These are phyloP conservation scores for Melanotaenia maccullochi DNA, from an alignment of 2,797 vertebrate genomes.

Conservation along the genomic window DNA sequence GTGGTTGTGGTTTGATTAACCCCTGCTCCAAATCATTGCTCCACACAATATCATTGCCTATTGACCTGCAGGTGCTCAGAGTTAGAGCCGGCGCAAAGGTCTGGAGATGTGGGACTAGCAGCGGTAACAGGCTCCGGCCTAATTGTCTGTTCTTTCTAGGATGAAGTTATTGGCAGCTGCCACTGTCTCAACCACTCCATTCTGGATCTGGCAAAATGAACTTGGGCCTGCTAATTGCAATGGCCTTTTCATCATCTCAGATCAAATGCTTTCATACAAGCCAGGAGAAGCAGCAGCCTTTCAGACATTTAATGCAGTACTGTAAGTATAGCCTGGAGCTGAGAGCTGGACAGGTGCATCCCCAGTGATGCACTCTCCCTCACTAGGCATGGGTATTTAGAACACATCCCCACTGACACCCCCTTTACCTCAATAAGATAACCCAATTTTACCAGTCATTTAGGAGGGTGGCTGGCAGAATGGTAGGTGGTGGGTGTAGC, in stretches of 20 bases:
- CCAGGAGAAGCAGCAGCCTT: constrained; percentile 75
- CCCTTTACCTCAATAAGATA: constrained; percentile 85
- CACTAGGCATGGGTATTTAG: constrained; percentile 83
- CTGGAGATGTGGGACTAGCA: constrained; percentile 83
- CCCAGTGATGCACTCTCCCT: constrained; percentile 66
- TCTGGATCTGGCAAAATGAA: constrained; percentile 86
- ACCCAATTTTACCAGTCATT: constrained; percentile 87
- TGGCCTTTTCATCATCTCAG: constrained; percentile 97
- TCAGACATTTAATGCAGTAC: constrained; percentile 86
- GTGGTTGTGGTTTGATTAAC: constrained; percentile 84
- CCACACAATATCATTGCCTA: constrained; percentile 82
- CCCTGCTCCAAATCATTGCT: constrained; percentile 78
- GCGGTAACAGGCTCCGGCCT: constrained; percentile 84
- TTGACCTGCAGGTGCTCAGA: constrained; percentile 86
- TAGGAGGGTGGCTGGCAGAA: constrained; percentile 83
- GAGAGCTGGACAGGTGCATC: constrained; percentile 56
- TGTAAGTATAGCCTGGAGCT: constrained; percentile 57
- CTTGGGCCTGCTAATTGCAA: constrained; percentile 91
- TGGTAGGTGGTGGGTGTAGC: constrained; percentile 55
- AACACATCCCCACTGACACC: constrained; percentile 83
- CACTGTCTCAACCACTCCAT: constrained; percentile 84
- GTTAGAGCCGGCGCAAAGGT: constrained; percentile 85
- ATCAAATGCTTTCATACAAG: constrained; percentile 87
- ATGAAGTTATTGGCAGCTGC: constrained; percentile 96
- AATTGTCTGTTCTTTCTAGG: constrained; percentile 91